Conservation (phyloP, 64 coral and sea anemone species). For the Dendronephthya gigantea region DNA sequence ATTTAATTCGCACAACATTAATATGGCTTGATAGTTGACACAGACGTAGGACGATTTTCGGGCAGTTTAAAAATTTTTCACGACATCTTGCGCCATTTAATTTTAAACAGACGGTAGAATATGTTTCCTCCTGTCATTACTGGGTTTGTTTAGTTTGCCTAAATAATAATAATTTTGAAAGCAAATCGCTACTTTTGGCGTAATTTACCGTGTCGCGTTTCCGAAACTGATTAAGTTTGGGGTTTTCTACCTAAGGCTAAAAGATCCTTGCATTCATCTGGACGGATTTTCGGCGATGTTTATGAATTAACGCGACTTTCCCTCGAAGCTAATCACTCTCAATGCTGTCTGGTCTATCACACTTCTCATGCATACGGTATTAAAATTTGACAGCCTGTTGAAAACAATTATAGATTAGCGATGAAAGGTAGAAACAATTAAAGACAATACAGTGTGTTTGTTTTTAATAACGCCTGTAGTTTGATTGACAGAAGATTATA, state of each 20-base stretch:
- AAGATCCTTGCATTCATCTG: neutral
- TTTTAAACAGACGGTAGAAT: neutral
- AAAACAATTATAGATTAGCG: conserved; percentile 22
- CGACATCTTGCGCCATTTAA: neutral
- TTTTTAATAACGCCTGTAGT: conserved; percentile 4
- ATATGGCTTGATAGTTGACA: neutral
- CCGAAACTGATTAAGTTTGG: neutral
- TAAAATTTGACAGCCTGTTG: conserved; percentile 5
- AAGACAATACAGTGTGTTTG: conserved; percentile 11
- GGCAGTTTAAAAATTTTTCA: neutral
- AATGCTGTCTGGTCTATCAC: neutral
- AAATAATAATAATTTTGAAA: neutral
- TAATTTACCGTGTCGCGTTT: neutral
- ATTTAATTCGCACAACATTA: too few species aligned
- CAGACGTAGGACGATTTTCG: neutral
- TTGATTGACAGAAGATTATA: neutral
- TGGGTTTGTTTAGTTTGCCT: neutral
- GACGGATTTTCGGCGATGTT: neutral
- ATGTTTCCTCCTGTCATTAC: neutral
- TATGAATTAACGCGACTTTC: neutral
- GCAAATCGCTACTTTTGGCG: neutral
- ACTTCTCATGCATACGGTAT: neutral
- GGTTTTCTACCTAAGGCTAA: neutral
- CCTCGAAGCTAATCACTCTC: neutral
- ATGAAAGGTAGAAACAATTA: conserved; percentile 23